These are phyloP conservation scores for Temnothorax longispinosus DNA, from an alignment of 1,140 invertebrate genomes.

Conservation along the genomic window DNA sequence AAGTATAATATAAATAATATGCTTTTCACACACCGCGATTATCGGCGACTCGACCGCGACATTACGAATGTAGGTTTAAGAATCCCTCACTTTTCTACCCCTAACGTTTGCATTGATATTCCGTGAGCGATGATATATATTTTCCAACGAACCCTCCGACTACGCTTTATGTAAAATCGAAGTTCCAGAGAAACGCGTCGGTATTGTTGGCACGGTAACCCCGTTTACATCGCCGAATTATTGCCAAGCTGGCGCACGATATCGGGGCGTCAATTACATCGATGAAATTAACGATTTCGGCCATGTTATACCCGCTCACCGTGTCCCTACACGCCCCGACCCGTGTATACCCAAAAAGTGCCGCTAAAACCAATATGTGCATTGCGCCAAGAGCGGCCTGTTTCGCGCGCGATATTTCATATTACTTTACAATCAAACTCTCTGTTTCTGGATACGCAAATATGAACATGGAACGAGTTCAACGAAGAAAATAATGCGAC, in stretches of 20 bases:
- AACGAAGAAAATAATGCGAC: not conserved
- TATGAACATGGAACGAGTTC: not conserved
- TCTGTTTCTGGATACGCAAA: slow-evolving; percentile 1
- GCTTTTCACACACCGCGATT: not conserved
- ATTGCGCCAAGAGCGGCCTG: slow-evolving; percentile 27
- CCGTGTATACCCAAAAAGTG: slow-evolving; percentile 39
- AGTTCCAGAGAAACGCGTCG: slow-evolving; percentile 22
- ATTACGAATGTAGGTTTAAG: slow-evolving; percentile 32
- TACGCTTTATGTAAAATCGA: slow-evolving; percentile 63
- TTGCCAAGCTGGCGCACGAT: slow-evolving; percentile 69
- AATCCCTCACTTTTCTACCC: slow-evolving; percentile 26
- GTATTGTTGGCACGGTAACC: slow-evolving; percentile 55
- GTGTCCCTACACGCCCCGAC: slow-evolving; percentile 27
- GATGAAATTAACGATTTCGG: slow-evolving; percentile 73
- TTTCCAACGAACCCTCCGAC: not conserved
- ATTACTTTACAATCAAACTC: slow-evolving; percentile 55
- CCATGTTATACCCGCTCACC: not conserved
- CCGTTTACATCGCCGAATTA: slow-evolving; percentile 69
- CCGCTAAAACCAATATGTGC: slow-evolving; percentile 50
- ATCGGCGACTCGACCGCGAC: not conserved
- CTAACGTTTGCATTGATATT: slow-evolving; percentile 64
- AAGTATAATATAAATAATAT: not conserved
- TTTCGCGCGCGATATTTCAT: slow-evolving; percentile 38
- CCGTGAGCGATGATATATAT: slow-evolving; percentile 29
- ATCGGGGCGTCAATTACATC: slow-evolving; percentile 69